Base-by-base conservation (phyloP, 2,888 invertebrate genomes). In the Mellilla xanthometata region DNA sequence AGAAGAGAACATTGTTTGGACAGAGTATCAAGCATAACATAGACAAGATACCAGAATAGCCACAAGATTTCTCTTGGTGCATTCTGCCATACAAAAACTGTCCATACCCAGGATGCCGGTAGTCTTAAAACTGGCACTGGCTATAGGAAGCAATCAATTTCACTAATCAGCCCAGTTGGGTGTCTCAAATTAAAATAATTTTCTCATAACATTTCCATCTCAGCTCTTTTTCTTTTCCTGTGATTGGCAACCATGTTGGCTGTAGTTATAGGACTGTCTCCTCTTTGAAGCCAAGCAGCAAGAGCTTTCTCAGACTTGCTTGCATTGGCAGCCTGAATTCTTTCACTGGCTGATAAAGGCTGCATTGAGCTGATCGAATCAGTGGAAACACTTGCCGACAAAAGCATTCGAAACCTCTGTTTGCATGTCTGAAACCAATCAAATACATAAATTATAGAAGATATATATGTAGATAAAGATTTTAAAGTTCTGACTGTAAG, bases 321-420 rank as follows among this genome's bases (percentile, higher is more conserved):
- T 1, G 95, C 95, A n/a, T 91, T 90, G 9, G 88, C 79, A 48
- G 94, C 95, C 7, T 96, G 77, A 33, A 82, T 81, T 29, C 92
- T 81, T 71, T 97, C 97, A 68, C 62, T 94, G 61, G 60, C 91
- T 77, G 81, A 95, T 91, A 68, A 93, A 62, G 81, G 92, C 90
- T 71, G 92, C 87, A 59, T 92, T 66, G 56, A 84, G 73, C 31
- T 92, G 76, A 81, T 93, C 79, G 62, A 93, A 90, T 93, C 91
- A 13, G 92, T 91, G 70, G 96, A 95, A 54, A 96, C 94, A 15
- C 96, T 94, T 54, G 95, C 93, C 69, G 97, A 95, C 86, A 97
- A 92, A 39, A 97, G 85, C 70, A 94, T 91, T 40, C 95, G 91
- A 57, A 97, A 95, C 45, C 98, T 91, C 53, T 93, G 93, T 53